A percentile compares a stretch with the other conserved stretches of the same genome.
Evolutionary conservation across 2,113 vertebrate genomes (phyloP).

Genomic region (Tachuris rubrigastra): DNA sequence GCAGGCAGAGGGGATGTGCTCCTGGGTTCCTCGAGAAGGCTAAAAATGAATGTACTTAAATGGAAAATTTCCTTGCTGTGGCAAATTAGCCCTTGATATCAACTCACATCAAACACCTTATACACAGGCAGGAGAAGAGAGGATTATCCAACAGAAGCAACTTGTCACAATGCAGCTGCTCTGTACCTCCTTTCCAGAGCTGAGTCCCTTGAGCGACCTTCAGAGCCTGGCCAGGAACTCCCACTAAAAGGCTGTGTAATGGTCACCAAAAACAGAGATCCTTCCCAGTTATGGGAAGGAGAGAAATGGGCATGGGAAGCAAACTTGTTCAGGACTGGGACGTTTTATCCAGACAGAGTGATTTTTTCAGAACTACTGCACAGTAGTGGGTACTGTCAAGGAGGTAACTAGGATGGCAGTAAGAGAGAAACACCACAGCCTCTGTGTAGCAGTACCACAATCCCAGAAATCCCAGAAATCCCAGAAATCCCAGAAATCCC

Average conservation of each 20-base stretch:
- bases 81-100: neutral
- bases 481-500: no score
- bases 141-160: neutral
- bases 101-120: neutral
- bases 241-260: neutral
- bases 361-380: neutral
- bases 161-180: neutral
- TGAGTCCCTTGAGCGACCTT: neutral
- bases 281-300: neutral
- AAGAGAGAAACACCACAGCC: neutral
- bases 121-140: neutral
- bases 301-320: neutral
- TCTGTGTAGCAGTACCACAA: neutral
- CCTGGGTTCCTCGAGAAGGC: neutral
- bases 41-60: neutral
- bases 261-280: neutral
- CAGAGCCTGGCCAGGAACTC: neutral
- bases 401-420: neutral
- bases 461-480: neutral
- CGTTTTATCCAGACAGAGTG: neutral
- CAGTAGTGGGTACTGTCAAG: neutral
- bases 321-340: neutral
- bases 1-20: fast-evolving
- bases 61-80: neutral
- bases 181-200: neutral